Conservation (phyloP, 1,140 invertebrate genomes). For the Cardiocondyla obscurior region DNA sequence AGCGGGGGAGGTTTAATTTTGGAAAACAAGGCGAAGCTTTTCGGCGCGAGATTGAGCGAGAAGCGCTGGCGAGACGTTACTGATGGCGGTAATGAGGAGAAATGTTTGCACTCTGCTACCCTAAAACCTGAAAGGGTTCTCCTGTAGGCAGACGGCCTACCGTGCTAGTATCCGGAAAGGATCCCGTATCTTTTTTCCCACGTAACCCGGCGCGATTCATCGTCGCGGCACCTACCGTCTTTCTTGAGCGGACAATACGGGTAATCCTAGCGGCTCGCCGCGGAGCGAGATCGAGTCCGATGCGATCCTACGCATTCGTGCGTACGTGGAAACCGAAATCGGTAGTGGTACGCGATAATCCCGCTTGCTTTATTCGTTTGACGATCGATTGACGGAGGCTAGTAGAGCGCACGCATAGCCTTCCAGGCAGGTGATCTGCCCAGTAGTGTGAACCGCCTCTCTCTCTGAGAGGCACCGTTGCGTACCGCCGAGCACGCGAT, state of each 20-base stretch:
- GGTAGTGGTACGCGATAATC: conserved; percentile 30
- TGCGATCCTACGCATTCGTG: not conserved
- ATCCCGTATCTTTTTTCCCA: not conserved
- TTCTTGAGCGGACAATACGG: not conserved
- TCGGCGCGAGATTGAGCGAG: conserved; percentile 66
- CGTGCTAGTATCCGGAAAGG: conserved; percentile 54
- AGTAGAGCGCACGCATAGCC: conserved; percentile 45
- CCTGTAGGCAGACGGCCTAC: conserved; percentile 75
- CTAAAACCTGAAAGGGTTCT: conserved; percentile 79
- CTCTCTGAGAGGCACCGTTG: conserved; percentile 44
- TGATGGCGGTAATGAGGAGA: conserved; percentile 49
- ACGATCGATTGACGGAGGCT: conserved; percentile 47
- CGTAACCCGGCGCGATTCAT: conserved; percentile 7
- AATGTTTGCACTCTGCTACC: conserved; percentile 76
- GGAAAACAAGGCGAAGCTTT: conserved; percentile 75
- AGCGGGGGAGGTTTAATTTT: conserved; percentile 78
- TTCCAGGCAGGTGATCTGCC: conserved; percentile 46
- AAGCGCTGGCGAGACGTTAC: conserved; percentile 36
- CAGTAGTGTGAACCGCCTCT: conserved; percentile 25
- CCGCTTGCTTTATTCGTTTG: conserved; percentile 31
- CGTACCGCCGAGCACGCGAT: conserved; percentile 48
- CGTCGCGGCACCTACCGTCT: not conserved
- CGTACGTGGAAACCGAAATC: not conserved
- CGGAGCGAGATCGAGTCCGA: not conserved
- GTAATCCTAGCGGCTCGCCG: not conserved